These are phyloP conservation scores for Riparia riparia DNA, from an alignment of 2,113 vertebrate species.

Conservation along the genomic window DNA sequence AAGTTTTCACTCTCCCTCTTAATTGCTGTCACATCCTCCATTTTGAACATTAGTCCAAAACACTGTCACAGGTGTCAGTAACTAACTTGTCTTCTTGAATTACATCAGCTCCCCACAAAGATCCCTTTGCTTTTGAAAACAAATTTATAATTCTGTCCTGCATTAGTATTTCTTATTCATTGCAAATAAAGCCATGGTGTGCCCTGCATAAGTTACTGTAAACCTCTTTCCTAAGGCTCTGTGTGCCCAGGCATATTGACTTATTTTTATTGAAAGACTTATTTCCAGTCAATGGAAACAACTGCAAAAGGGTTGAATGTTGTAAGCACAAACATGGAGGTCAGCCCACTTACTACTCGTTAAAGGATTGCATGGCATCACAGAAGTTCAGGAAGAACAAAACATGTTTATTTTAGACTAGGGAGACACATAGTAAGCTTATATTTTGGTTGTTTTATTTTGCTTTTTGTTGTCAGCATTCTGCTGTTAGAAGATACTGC, in stretches of 20 bases:
- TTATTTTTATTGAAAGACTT: not conserved
- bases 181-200: not conserved
- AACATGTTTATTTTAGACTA: not conserved
- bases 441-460: not conserved
- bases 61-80: not conserved
- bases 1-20: not conserved
- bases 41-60: not conserved
- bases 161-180: not conserved
- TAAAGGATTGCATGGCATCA: not conserved
- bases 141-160: not conserved
- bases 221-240: not conserved
- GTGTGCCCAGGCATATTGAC: not conserved
- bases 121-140: not conserved
- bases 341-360: fast-evolving
- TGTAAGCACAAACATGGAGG: not conserved
- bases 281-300: not conserved
- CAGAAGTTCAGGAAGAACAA: not conserved
- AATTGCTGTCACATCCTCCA: not conserved
- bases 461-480: not conserved
- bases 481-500: not conserved
- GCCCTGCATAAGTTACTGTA: not conserved
- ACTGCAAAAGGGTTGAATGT: fast-evolving
- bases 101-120: not conserved
- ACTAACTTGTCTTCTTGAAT: not conserved
- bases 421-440: not conserved